Percentiles rank a stretch among this genome's conserved stretches.
Evolutionary conservation across 2,888 invertebrate species (phyloP).

Genomic region (Nomada goodeniana): DNA sequence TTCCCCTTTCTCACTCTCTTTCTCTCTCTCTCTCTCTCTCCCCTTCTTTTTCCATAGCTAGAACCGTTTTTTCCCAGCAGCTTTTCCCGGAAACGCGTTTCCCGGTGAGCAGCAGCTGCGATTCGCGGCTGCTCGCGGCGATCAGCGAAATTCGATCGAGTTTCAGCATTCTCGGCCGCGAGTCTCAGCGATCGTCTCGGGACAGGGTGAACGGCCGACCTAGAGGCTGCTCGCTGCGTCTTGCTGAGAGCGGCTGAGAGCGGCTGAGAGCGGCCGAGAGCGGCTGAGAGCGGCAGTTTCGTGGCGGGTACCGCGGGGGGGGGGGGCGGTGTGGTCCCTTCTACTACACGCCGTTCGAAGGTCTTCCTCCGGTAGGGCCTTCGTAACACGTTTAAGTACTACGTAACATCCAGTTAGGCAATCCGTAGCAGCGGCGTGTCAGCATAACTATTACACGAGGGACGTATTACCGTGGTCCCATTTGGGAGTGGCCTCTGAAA

Average conservation of each 20-base stretch:
- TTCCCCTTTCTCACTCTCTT: neutral
- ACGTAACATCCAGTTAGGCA: too few species aligned
- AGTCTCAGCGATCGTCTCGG: conserved; percentile 75
- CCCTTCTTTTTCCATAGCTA: neutral
- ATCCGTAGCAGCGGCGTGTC: too few species aligned
- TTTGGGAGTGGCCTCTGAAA: too few species aligned
- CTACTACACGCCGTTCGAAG: neutral
- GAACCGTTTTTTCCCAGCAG: neutral
- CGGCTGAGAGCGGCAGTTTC: conserved; percentile 57
- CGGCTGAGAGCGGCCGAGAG: conserved; percentile 66
- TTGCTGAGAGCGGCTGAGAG: conserved; percentile 67
- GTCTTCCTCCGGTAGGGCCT: neutral
- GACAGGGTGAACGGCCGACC: conserved; percentile 84
- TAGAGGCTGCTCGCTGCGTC: conserved; percentile 82
- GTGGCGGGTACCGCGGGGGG: conserved; percentile 52
- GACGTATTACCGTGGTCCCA: too few species aligned
- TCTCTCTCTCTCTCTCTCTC: neutral
- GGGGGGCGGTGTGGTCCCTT: neutral
- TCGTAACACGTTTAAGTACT: too few species aligned
- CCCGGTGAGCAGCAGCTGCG: conserved; percentile 20
- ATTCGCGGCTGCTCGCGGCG: conserved; percentile 18
- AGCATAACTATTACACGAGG: too few species aligned
- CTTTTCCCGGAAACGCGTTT: conserved; percentile 53
- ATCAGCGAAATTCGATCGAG: conserved; percentile 76
- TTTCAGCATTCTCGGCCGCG: conserved; percentile 74